Evolutionary conservation across 2,113 vertebrate genomes (phyloP), one percentile per base, ranked within the genome.

Genomic region (Theropithecus gelada): DNA sequence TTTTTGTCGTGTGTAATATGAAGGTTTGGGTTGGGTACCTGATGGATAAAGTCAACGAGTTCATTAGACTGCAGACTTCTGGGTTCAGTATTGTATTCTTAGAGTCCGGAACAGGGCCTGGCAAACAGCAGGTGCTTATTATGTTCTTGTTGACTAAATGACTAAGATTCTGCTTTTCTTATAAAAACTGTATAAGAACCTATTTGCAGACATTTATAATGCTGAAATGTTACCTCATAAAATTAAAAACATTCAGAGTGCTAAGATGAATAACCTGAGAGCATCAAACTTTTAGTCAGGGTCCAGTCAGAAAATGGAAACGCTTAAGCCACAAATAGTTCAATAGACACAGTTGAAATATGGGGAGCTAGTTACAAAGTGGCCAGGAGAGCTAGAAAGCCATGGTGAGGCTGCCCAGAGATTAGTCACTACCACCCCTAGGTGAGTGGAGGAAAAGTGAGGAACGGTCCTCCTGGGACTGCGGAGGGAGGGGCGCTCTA

Each of bases 181-280:
- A n/a, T 50, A 76, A 32, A 59, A 64, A 86, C 9, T 48, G 35
- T 35, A 1, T 30, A 59, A 81, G 55, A 93, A 90, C 4, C 4
- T 75, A 70, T n/a, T 88, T 90, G 12, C 0, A 68, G 55, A 75
- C 23, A 78, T 57, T 48, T 94, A 18, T 68, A 45, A 61, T 70
- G 73, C 16, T 87, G 75, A 87, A 86, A 87, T 92, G 3, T 68
- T 55, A 23, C 70, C 16, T 90, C 27, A 64, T 73, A 38, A 89
- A 93, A 59, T 73, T 81, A 93, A 79, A 81, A 70, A 57, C 59
- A 87, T 78, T 3, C 70, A 70, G 32, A 82, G 48, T 73, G 9
- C 83, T 87, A 80, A 81, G 55, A 92, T 38, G 64, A 93, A 85
- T 95, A n/a, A 68, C 35, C 91, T 70, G 85, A 93, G 50, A 91